Percentiles rank a stretch among this genome's conserved stretches.
These are phyloP conservation scores for Drosophila virilis DNA, from an alignment of 1,140 invertebrate genomes.

Conservation along the genomic window DNA sequence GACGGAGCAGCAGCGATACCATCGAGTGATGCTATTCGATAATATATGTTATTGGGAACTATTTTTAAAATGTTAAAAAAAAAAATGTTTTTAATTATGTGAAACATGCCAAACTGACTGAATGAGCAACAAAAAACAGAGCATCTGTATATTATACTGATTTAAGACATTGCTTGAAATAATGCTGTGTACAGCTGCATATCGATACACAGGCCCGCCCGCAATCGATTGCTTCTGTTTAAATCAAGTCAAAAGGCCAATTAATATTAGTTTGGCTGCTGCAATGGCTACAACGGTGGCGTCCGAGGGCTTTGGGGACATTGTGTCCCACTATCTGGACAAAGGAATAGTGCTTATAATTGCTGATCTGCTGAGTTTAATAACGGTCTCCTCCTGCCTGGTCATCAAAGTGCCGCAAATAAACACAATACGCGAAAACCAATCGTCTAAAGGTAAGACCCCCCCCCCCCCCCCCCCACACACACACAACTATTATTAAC, in stretches of 20 bases:
- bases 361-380: slow-evolving; percentile 87
- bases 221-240: slow-evolving; percentile 36
- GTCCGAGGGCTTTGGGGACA: slow-evolving; percentile 36
- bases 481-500: slow-evolving; percentile 2
- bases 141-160: not conserved
- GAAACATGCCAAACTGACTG: not conserved
- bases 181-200: not conserved
- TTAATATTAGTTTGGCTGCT: slow-evolving; percentile 34
- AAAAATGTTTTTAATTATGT: not conserved
- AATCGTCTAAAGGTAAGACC: slow-evolving; percentile 86
- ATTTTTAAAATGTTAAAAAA: not conserved
- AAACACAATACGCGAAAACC: slow-evolving; percentile 85
- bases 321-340: slow-evolving; percentile 65
- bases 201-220: slow-evolving; percentile 20
- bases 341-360: slow-evolving; percentile 80
- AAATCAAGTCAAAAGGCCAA: slow-evolving; percentile 28
- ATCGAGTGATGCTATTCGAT: slow-evolving; percentile 10
- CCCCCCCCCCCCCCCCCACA: slow-evolving; percentile 7
- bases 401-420: slow-evolving; percentile 89
- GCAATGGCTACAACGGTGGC: slow-evolving; percentile 24
- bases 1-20: not conserved
- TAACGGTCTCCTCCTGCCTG: slow-evolving; percentile 88
- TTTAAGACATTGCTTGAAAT: not conserved
- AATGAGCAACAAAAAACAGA: not conserved
- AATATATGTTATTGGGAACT: not conserved